Evolutionary conservation across 2,113 vertebrate genomes (phyloP).

Genomic region (Eudyptes chrysolophus): DNA sequence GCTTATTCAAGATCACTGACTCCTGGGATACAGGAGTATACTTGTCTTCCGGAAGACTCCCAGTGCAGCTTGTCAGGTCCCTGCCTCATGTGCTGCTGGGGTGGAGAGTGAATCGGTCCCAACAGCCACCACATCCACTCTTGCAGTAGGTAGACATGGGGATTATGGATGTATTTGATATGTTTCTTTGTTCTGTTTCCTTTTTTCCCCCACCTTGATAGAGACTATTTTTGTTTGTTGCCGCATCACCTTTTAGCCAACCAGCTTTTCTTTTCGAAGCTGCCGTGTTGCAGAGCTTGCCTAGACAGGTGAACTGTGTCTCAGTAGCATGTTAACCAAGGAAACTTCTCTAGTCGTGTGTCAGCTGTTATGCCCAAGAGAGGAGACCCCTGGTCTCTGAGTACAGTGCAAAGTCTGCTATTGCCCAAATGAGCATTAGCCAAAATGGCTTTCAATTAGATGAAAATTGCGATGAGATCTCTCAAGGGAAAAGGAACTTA

Average conservation of each 20-base stretch:
- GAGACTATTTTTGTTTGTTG: neutral
- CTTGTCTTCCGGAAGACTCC: neutral
- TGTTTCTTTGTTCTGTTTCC: neutral
- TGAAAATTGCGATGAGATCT: neutral
- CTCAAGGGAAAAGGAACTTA: neutral
- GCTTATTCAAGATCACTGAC: neutral
- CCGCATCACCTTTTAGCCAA: neutral
- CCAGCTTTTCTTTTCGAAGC: neutral
- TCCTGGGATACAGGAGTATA: neutral
- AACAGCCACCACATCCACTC: neutral
- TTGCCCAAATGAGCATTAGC: neutral
- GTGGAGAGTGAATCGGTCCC: neutral
- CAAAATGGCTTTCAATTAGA: neutral
- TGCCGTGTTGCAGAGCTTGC: neutral
- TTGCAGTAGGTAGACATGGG: neutral
- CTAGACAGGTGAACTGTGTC: neutral
- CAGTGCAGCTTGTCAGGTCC: neutral
- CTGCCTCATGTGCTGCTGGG: rapidly evolving
- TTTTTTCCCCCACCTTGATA: neutral
- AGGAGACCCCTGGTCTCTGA: neutral
- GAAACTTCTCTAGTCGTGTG: neutral
- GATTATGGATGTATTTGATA: neutral
- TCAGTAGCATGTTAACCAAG: neutral
- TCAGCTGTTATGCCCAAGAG: neutral
- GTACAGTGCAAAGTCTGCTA: neutral